Base-by-base conservation (phyloP, 1,140 invertebrate genomes). In the Mycetomoellerius zeteki region DNA sequence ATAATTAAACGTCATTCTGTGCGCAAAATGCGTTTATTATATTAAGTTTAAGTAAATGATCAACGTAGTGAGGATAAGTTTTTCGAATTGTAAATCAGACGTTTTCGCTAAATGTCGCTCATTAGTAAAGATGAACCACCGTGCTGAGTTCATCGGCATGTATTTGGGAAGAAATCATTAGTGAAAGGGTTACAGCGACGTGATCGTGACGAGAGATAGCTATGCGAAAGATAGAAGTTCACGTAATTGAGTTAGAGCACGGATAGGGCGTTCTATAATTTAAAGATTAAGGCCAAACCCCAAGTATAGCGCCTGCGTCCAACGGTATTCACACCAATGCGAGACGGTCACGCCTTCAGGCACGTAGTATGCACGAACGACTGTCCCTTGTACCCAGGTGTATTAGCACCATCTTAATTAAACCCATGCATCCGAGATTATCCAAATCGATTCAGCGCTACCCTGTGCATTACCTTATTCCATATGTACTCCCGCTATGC, bases 331-430 rank as follows among this genome's bases (percentile, higher is more conserved):
- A 16, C 73, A 85, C 43, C 21, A 24, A 52, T 33, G 58, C 43
- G 27, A 19, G n/a, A 3, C 33, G 60, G n/a, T 54, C 60, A 65
- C 56, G 8, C 71, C 71, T 78, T 78, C 5, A 50, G 21, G 73
- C 27, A 60, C 21, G 8, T 50, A 50, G 30, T 33, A 12, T 47
- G 50, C 37, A 33, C 37, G n/a, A 43, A 43, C 30, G 47, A 47
- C 19, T 60, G 78, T 89, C 88, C 56, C 81, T 58, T 56, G 30
- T 58, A 56, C 58, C 47, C 71, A 21, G 75, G 69, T 80, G 76
- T 71, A 89, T 89, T 88, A 89, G 47, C 75, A 52, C 12, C 62
- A 58, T 65, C 47, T 88, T 89, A 88, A 89, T 89, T 89, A 89
- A 89, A 65, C 86, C 47, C 12, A 52, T 62, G 52, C 71, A 84